These are phyloP conservation scores for Neoniphon sammara DNA, from an alignment of 2,797 vertebrate genomes.

Conservation along the genomic window DNA sequence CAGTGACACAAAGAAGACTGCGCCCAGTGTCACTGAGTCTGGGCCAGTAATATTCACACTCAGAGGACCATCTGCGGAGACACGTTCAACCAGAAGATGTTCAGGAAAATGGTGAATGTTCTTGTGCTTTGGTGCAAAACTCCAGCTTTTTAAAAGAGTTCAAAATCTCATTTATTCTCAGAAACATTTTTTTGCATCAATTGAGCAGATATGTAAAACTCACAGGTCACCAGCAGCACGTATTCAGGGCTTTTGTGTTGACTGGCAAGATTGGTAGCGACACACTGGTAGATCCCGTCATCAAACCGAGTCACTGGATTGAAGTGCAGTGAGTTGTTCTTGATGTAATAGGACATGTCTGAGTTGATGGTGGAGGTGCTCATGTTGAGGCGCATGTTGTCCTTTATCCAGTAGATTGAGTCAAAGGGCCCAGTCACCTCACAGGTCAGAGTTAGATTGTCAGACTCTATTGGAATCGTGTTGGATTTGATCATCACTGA, in stretches of 20 bases:
- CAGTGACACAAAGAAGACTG: slow-evolving; percentile 1
- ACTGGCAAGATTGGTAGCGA: slow-evolving; percentile 52
- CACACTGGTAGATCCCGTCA: slow-evolving; percentile 74
- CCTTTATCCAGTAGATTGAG: slow-evolving; percentile 70
- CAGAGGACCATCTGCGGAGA: slow-evolving; percentile 79
- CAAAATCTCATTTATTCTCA: neutral
- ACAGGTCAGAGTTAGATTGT: slow-evolving; percentile 75
- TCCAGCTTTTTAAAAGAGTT: neutral
- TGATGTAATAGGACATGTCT: slow-evolving; percentile 2
- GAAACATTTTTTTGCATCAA: neutral
- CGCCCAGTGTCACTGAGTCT: accelerated
- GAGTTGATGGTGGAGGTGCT: neutral
- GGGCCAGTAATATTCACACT: slow-evolving; percentile 57
- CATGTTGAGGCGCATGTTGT: slow-evolving; percentile 29
- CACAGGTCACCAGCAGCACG: slow-evolving; percentile 72
- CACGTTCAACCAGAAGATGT: neutral
- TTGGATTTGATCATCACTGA: slow-evolving; percentile 61
- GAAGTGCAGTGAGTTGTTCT: slow-evolving; percentile 67
- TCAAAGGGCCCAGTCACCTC: slow-evolving; percentile 65
- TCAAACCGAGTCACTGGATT: slow-evolving; percentile 36
- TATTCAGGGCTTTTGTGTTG: slow-evolving; percentile 40
- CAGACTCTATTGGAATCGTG: slow-evolving; percentile 56
- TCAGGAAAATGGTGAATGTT: neutral
- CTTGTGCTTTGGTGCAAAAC: neutral
- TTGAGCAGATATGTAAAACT: slow-evolving; percentile 50